phyloP scores from a whole-genome alignment of 2,113 vertebrate species.

The Pitta sordida region DNA sequence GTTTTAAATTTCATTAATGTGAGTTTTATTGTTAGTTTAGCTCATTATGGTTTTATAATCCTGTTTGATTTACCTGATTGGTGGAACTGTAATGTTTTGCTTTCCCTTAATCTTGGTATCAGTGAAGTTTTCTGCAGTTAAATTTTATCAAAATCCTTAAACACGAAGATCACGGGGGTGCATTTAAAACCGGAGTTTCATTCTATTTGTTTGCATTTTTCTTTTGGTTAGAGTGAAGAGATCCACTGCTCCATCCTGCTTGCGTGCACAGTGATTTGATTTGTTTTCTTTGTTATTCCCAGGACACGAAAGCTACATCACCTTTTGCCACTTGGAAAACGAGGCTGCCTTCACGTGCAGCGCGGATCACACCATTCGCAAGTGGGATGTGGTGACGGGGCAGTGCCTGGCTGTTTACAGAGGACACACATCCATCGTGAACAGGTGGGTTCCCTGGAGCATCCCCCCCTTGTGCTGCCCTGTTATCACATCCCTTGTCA shows the following conservation, averaged over 20 bases:
- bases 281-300: not conserved
- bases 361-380: slow-evolving; percentile 75
- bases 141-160: not conserved
- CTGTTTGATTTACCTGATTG: not conserved
- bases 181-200: not conserved
- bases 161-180: rapidly evolving
- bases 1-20: not conserved
- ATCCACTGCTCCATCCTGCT: not conserved
- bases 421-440: slow-evolving; percentile 80
- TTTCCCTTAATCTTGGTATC: not conserved
- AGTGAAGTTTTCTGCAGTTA: not conserved
- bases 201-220: not conserved
- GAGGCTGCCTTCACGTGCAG: slow-evolving; percentile 80
- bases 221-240: not conserved
- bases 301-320: slow-evolving; percentile 83
- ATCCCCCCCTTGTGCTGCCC: not conserved
- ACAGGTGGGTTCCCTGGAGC: slow-evolving; percentile 60
- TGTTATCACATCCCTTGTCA: not conserved
- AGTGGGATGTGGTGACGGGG: slow-evolving; percentile 77
- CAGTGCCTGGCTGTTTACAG: slow-evolving; percentile 77
- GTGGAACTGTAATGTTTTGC: not conserved
- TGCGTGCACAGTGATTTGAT: not conserved
- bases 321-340: slow-evolving; percentile 80
- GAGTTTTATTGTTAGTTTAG: not conserved
- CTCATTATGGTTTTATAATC: not conserved